Evolutionary conservation across 1,140 invertebrate genomes (phyloP), one percentile per base, ranked within the genome.

Genomic region (Drosophila pallidifrons): DNA sequence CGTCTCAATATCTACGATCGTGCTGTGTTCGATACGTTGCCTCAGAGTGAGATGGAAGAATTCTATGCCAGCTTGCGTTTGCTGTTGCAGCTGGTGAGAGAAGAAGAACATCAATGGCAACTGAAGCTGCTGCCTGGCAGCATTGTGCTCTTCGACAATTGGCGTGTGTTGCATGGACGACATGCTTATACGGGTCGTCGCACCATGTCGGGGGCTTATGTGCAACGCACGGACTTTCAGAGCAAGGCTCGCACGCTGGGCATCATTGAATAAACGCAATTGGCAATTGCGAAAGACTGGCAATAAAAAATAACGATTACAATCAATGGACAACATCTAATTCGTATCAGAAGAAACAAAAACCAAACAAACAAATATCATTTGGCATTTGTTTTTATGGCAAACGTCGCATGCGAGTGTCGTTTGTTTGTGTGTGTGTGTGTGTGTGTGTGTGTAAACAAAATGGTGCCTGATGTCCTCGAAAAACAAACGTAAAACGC

Each of bases 101-200:
- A 94, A 47, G 80, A 93, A 2, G 79, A 91, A 1, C 93, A 94
- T 47, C 93, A 95, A 74, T 94, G 94, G 93, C 93, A 93, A 75
- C 91, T 96, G 11, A 95, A 95, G 89, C 85, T 96, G 8, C 81
- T 82, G 16, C 95, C 96, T 38, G 96, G 95, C 72, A 94, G 92
- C 35, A 94, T 96, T 1, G 92, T 96, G 41, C 94, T 96, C 47
- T 94, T 96, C 59, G 96, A 97, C 79, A 97, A 97, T 92, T 96
- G 95, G 94, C 93, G 96, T 51, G 93, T 96, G 1, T 89, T 96
- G 2, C 96, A 97, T 83, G 96, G 96, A 0, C 93, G 96, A 55
- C 93, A 93, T 28, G 94, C 92, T 0, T 97, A 96, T 91, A 94
- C 94, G 1, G 96, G 95, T 4, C 85, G 88, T 11, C 92, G 95